phyloP scores from a whole-genome alignment of 2,113 vertebrate genomes.

The Panthera uncia region DNA sequence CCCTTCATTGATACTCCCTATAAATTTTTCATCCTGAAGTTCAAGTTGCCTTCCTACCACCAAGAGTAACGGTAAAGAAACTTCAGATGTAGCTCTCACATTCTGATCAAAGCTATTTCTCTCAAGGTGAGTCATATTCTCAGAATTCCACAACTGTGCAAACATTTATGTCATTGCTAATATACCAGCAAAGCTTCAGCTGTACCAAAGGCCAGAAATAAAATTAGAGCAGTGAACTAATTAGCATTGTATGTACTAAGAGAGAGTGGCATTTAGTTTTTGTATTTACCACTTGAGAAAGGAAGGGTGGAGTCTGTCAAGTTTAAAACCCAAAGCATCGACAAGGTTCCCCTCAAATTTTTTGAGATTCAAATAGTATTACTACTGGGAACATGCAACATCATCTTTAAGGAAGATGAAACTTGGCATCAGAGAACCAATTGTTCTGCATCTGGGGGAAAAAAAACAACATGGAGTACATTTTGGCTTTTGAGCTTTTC shows the following conservation, averaged over 20 bases:
- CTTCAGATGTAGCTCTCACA: not conserved
- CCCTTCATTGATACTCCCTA: not conserved
- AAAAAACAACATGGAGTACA: not conserved
- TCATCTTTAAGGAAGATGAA: constrained; percentile 18
- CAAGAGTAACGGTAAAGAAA: not conserved
- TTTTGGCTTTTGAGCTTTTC: constrained; percentile 58
- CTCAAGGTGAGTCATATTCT: constrained; percentile 49
- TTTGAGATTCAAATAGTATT: constrained; percentile 16
- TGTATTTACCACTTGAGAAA: constrained; percentile 31
- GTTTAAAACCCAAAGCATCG: not conserved
- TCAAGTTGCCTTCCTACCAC: not conserved
- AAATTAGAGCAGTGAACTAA: constrained; percentile 34
- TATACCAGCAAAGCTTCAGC: constrained; percentile 49
- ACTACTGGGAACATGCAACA: not conserved
- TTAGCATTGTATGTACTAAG: constrained; percentile 10
- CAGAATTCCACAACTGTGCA: constrained; percentile 62
- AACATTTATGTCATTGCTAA: constrained; percentile 48
- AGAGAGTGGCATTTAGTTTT: not conserved
- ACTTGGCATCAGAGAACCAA: constrained; percentile 33
- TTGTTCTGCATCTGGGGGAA: constrained; percentile 1
- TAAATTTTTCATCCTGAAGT: constrained; percentile 1
- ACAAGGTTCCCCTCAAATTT: not conserved
- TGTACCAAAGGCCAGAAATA: constrained; percentile 51
- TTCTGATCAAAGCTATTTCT: constrained; percentile 28
- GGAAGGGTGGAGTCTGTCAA: not conserved